Evolutionary conservation across 2,888 invertebrate species (phyloP), one percentile per base, ranked within the genome.

Genomic region (Lamproptera curius): DNA sequence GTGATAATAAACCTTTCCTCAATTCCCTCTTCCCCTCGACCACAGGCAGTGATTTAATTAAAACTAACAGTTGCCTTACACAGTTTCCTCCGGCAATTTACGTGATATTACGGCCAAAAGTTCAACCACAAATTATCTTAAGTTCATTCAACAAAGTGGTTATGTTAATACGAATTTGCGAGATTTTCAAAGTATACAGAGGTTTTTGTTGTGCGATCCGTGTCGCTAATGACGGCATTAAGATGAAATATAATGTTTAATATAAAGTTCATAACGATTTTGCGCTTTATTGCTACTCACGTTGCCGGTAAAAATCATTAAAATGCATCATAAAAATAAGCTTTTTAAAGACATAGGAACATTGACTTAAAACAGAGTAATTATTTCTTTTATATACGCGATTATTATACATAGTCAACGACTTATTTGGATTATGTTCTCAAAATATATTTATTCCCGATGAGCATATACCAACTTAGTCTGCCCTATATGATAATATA

Each of bases 1-100:
- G 78, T 82, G 84, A 87, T 87, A 86, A 87, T 82, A 85, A 87
- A 86, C 85, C 86, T 86, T 86, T 80, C 77, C 81, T 78, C 86
- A 76, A 85, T 85, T 76, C 72, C 67, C 78, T 75, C 75, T 75
- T 72, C 80, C 74, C 76, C 79, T 75, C 81, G 78, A 81, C 72
- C 74, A 72, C 75, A 74, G 84, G 78, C 85, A 81, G 82, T 82
- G 23, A 78, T 86, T 87, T 85, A 87, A 87, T 87, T 86, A 86
- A 87, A 87, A 86, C 86, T 86, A 87, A 85, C 86, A 86, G 86
- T 86, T 86, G 85, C 85, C 86, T 84, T 84, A 81, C 85, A 83
- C 86, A 82, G 86, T 85, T 84, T 85, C 83, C 84, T 83, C 83
- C 85, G 74, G 82, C 85, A 87, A 87, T 87, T 87, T 87, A 86